Evolutionary conservation across 2,797 vertebrate genomes (phyloP).

Genomic region (Lateolabrax maculatus): DNA sequence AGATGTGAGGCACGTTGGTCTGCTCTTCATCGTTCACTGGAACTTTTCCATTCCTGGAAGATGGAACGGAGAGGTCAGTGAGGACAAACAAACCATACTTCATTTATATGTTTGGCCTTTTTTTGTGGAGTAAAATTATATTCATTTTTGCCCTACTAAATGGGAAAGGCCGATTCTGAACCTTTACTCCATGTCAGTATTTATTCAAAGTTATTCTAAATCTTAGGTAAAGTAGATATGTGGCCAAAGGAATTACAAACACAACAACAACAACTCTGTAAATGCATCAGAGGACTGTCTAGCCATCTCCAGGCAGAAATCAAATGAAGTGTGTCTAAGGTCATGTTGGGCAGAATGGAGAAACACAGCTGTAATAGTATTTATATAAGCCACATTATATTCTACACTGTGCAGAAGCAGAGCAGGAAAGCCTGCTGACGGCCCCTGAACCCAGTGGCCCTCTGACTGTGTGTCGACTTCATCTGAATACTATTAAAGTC

Average conservation of each 20-base stretch:
- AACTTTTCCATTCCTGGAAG: conserved; percentile 91
- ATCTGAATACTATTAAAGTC: conserved; percentile 53
- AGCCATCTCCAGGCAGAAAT: not conserved
- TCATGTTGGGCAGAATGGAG: conserved; percentile 1
- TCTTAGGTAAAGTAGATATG: not conserved
- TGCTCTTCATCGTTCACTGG: conserved; percentile 94
- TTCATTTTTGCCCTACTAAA: not conserved
- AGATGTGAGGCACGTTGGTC: conserved; percentile 93
- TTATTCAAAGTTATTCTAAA: not conserved
- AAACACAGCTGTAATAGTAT: not conserved
- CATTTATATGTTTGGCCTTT: not conserved
- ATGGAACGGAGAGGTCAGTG: not conserved
- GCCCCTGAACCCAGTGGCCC: conserved; percentile 1
- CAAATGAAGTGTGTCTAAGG: not conserved
- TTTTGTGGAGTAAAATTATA: not conserved
- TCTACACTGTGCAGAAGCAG: not conserved
- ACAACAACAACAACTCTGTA: not conserved
- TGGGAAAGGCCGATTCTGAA: not conserved
- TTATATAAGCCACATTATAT: not conserved
- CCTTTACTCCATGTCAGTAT: not conserved
- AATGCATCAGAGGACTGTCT: not conserved
- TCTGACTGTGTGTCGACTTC: not conserved
- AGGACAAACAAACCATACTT: not conserved
- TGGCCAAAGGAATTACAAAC: not conserved
- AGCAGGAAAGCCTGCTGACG: not conserved